These are phyloP conservation scores for Phataginus tetradactyla DNA, from an alignment of 2,797 vertebrate genomes.

Conservation along the genomic window DNA sequence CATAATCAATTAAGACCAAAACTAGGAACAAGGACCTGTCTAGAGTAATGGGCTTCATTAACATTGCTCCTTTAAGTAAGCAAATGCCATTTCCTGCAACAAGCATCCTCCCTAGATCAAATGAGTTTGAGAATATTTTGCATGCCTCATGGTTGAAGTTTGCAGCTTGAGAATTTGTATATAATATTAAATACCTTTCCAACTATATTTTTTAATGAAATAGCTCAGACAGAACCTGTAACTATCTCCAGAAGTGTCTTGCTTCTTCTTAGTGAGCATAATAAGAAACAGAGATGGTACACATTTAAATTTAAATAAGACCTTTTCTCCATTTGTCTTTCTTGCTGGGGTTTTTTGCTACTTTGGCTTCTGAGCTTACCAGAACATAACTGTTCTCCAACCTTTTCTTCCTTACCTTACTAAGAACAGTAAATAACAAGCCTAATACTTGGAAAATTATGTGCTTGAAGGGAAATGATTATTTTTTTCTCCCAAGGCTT, in stretches of 20 bases:
- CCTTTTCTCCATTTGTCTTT: neutral
- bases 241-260: neutral
- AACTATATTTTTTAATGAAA: neutral
- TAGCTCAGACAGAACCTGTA: neutral
- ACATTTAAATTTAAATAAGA: neutral
- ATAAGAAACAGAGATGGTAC: neutral
- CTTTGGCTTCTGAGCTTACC: neutral
- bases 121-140: neutral
- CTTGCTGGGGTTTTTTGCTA: neutral
- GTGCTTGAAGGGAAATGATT: neutral
- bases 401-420: neutral
- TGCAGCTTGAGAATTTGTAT: neutral
- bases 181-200: neutral
- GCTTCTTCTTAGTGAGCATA: neutral
- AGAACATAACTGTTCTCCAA: neutral
- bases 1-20: neutral
- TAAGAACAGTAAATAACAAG: neutral
- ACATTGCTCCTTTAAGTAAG: neutral
- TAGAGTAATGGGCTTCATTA: neutral
- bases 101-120: neutral
- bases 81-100: neutral
- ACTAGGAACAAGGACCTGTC: neutral
- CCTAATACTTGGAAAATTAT: neutral
- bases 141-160: neutral
- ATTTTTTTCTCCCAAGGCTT: neutral